phyloP scores from a whole-genome alignment of 2,888 invertebrate genomes.

The Noctua fimbriata region DNA sequence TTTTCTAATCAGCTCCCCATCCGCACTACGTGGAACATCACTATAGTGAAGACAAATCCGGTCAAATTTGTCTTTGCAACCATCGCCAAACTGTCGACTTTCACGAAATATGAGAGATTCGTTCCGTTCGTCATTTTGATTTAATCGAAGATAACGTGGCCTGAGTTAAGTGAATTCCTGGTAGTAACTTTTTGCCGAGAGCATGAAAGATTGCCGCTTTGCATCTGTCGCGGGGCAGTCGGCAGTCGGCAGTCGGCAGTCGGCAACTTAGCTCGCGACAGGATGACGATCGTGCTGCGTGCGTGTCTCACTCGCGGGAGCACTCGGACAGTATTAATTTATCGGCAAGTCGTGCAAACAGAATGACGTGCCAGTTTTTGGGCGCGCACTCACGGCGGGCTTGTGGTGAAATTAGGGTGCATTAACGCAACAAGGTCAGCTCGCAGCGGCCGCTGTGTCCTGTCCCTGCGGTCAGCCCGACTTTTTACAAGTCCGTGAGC shows the following conservation, averaged over 20 bases:
- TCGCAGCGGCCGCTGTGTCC: slow-evolving; percentile 70
- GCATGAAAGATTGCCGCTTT: slow-evolving; percentile 76
- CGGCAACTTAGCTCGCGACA: slow-evolving; percentile 62
- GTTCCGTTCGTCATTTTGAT: slow-evolving; percentile 77
- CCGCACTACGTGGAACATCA: slow-evolving; percentile 85
- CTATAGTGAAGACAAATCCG: slow-evolving; percentile 76
- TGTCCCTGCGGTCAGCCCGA: slow-evolving; percentile 76
- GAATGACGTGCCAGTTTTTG: slow-evolving; percentile 87
- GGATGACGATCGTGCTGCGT: slow-evolving; percentile 73
- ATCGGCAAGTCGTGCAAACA: slow-evolving; percentile 88
- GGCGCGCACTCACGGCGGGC: slow-evolving; percentile 78
- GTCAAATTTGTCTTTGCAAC: slow-evolving; percentile 71
- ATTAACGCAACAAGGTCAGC: slow-evolving; percentile 89
- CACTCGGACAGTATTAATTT: slow-evolving; percentile 85
- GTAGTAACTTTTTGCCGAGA: slow-evolving; percentile 74
- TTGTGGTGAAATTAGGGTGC: slow-evolving; percentile 88
- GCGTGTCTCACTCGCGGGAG: slow-evolving; percentile 79
- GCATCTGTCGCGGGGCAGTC: slow-evolving; percentile 64
- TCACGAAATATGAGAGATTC: slow-evolving; percentile 76
- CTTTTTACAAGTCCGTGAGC: slow-evolving; percentile 76
- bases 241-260: slow-evolving; percentile 52
- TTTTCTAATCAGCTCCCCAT: slow-evolving; percentile 87
- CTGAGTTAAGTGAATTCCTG: slow-evolving; percentile 74
- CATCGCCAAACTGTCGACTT: slow-evolving; percentile 71
- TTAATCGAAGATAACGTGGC: slow-evolving; percentile 76